These are phyloP conservation scores for Sitta europaea DNA, from an alignment of 2,113 vertebrate species.

Conservation along the genomic window DNA sequence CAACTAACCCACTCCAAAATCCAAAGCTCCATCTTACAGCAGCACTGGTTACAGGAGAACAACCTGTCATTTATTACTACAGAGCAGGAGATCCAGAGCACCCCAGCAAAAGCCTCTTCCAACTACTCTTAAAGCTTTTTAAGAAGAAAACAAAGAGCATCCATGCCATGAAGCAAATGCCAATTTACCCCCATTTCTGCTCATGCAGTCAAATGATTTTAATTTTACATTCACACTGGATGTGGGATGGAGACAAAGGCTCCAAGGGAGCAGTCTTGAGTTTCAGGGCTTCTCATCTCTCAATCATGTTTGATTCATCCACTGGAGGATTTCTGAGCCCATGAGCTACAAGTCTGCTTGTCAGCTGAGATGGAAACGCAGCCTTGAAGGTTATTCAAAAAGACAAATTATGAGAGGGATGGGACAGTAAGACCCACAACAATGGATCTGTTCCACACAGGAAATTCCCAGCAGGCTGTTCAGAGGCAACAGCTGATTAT, in stretches of 20 bases:
- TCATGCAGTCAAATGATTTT: not conserved
- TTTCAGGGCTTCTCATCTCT: not conserved
- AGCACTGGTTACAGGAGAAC: not conserved
- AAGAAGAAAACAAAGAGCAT: not conserved
- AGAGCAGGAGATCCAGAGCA: not conserved
- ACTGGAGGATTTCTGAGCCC: not conserved
- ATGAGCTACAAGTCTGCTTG: not conserved
- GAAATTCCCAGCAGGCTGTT: not conserved
- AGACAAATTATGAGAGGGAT: not conserved
- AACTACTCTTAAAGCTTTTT: not conserved
- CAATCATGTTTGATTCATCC: not conserved
- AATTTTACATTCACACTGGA: not conserved
- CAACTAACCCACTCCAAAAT: not conserved
- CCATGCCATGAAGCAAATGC: not conserved
- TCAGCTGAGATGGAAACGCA: fast-evolving
- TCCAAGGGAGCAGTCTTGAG: not conserved
- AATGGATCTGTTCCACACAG: not conserved
- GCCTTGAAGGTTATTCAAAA: not conserved
- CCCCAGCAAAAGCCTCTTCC: not conserved
- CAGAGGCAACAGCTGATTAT: not conserved
- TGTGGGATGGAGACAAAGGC: not conserved
- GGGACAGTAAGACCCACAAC: not conserved
- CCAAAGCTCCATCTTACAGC: not conserved
- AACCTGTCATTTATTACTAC: not conserved
- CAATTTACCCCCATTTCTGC: not conserved